A percentile compares a stretch with the other conserved stretches of the same genome.
Evolutionary conservation across 2,797 vertebrate genomes (phyloP).

Genomic region (Lepus oiostolus): DNA sequence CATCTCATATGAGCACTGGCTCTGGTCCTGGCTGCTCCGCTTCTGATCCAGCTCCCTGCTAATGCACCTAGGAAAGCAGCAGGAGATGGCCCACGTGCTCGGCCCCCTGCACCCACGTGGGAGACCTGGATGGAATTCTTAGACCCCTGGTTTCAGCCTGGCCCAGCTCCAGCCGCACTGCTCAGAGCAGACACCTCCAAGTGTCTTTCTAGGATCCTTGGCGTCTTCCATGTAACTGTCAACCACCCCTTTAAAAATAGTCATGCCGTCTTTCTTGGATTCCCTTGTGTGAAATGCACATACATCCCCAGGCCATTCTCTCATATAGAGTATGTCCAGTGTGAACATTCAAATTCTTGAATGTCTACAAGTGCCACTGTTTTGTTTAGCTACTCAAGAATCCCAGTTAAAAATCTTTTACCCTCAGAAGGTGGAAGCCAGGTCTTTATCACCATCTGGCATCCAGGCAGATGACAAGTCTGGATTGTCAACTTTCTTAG

Average conservation of each 20-base stretch:
- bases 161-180: too few relatives aligned
- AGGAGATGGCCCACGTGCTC: too few relatives aligned
- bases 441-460: neutral
- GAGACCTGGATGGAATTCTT: too few relatives aligned
- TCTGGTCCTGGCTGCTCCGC: too few relatives aligned
- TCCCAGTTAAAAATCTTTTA: neutral
- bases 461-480: neutral
- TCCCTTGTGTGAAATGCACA: neutral
- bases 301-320: neutral
- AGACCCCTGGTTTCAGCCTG: too few relatives aligned
- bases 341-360: neutral
- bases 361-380: neutral
- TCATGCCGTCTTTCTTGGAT: neutral
- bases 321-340: neutral
- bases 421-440: neutral
- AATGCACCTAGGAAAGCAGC: too few relatives aligned
- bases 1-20: too few relatives aligned
- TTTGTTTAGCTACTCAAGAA: neutral
- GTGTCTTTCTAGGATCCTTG: neutral
- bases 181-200: neutral
- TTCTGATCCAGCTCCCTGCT: too few relatives aligned
- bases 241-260: neutral
- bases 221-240: neutral
- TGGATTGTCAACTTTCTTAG: neutral
- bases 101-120: too few relatives aligned